Evolutionary conservation across 2,797 vertebrate species (phyloP).

Genomic region (Sciurus vulgaris): DNA sequence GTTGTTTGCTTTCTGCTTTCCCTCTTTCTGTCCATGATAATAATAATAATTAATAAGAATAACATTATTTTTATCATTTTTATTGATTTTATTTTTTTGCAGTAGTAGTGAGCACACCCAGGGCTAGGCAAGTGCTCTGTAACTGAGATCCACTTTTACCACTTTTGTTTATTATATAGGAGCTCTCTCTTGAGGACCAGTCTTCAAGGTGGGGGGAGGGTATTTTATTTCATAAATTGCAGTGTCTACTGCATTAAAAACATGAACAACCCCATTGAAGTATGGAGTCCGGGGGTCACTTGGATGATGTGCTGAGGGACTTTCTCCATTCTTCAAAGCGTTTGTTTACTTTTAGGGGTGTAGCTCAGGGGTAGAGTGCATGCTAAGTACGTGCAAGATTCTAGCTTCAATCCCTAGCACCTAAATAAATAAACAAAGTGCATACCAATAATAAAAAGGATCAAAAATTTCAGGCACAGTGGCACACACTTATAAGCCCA

Average conservation of each 20-base stretch:
- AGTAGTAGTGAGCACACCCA: background rate
- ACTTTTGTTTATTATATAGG: background rate
- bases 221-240: background rate
- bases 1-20: background rate
- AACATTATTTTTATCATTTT: no score
- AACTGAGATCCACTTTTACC: background rate
- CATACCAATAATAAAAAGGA: background rate
- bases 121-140: background rate
- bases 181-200: background rate
- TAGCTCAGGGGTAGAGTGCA: background rate
- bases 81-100: background rate
- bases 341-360: background rate
- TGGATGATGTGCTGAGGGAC: background rate
- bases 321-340: background rate
- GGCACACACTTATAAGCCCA: no score
- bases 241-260: slow-evolving; percentile 1
- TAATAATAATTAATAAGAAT: no score
- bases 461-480: no score
- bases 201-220: background rate
- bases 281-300: background rate
- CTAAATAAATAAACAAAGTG: background rate
- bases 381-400: no score
- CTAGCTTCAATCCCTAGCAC: background rate
- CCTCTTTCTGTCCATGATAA: background rate
- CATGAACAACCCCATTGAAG: background rate